Evolutionary conservation across 2,797 vertebrate species (phyloP).

Genomic region (Telmatherina bonti): DNA sequence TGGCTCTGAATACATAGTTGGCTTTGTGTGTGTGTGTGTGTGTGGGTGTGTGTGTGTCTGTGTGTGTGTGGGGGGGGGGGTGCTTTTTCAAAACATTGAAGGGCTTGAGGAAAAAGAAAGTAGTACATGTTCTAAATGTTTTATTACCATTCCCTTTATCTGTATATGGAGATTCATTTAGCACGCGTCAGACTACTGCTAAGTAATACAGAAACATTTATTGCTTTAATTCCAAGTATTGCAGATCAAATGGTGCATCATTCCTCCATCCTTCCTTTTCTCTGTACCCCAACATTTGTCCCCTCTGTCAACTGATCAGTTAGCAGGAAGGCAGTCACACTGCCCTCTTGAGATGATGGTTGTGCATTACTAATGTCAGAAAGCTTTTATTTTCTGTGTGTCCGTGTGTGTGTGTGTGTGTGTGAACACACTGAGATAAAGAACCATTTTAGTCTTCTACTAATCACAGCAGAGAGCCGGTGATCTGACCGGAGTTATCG

Average conservation of each 20-base stretch:
- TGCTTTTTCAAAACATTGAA: no score
- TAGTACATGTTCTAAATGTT: no score
- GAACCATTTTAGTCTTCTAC: slow-evolving; percentile 21
- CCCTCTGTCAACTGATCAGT: slow-evolving; percentile 23
- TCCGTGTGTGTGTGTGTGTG: slow-evolving; percentile 14
- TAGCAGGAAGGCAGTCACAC: slow-evolving; percentile 4
- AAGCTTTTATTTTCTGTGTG: slow-evolving; percentile 12
- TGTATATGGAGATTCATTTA: no score
- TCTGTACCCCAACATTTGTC: slow-evolving; percentile 10
- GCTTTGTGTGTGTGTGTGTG: no score
- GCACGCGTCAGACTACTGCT: no score
- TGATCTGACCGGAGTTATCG: slow-evolving; percentile 21
- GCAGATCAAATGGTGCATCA: neutral
- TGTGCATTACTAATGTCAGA: slow-evolving; percentile 40
- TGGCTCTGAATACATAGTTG: no score
- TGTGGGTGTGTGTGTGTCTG: no score
- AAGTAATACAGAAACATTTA: neutral
- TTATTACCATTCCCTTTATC: no score
- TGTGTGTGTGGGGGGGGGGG: no score
- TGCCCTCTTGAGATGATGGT: slow-evolving; percentile 10
- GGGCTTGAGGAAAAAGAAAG: no score
- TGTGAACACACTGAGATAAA: slow-evolving; percentile 21
- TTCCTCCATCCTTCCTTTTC: neutral
- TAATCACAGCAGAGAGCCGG: slow-evolving; percentile 37
- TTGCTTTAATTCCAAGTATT: slow-evolving; percentile 1